A percentile compares a stretch with the other conserved stretches of the same genome.
phyloP scores from a whole-genome alignment of 2,113 vertebrate species.

The Pluvianellus socialis region DNA sequence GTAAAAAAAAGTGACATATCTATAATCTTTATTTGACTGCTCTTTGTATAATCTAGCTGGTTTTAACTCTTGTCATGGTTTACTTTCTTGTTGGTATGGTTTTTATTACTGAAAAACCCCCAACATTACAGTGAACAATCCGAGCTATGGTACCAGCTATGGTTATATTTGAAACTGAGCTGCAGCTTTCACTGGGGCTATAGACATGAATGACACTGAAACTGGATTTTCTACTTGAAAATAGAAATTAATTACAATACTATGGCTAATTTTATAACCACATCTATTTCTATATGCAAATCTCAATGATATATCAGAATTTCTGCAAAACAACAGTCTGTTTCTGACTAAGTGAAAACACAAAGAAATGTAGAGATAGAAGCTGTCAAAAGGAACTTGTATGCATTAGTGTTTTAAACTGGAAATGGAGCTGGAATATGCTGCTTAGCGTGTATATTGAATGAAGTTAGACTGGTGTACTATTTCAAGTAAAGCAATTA shows the following conservation, averaged over 20 bases:
- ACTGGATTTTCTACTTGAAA: not conserved
- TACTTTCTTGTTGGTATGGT: not conserved
- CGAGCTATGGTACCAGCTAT: not conserved
- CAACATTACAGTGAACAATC: not conserved
- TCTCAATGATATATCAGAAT: not conserved
- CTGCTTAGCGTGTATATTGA: not conserved
- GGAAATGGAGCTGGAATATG: not conserved
- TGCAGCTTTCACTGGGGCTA: not conserved
- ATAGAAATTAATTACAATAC: not conserved
- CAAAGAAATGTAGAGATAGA: not conserved
- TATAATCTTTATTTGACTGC: not conserved
- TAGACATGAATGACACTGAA: not conserved
- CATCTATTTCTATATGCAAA: not conserved
- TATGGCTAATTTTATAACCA: not conserved
- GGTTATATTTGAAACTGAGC: not conserved
- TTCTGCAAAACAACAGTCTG: not conserved
- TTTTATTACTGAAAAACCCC: not conserved
- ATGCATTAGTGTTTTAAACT: not conserved
- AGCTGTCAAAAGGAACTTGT: not conserved
- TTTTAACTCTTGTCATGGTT: not conserved
- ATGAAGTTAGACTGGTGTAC: not conserved
- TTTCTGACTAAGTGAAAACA: not conserved
- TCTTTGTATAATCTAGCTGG: not conserved
- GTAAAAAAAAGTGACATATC: not conserved
- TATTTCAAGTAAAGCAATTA: not conserved